Conservation (phyloP, 2,113 vertebrate species). For the Callospermophilus lateralis region DNA sequence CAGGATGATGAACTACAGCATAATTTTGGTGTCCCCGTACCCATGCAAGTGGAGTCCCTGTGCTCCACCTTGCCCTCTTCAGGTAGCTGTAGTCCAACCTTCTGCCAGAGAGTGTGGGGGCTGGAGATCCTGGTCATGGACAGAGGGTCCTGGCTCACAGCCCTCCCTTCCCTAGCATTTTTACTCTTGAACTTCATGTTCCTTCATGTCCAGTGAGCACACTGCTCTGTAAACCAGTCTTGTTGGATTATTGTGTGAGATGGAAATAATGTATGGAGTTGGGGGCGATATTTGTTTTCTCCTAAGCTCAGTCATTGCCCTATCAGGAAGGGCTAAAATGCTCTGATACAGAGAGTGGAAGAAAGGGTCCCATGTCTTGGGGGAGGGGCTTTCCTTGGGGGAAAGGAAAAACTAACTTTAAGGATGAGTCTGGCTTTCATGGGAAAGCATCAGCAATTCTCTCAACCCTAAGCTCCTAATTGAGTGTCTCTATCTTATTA, state of each 20-base stretch:
- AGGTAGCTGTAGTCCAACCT: not conserved
- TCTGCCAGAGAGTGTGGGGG: not conserved
- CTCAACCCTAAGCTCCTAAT: not conserved
- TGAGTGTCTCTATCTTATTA: not conserved
- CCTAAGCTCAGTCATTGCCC: not conserved
- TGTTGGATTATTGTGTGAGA: not conserved
- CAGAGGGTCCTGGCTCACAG: not conserved
- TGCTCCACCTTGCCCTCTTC: not conserved
- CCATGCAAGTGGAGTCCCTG: not conserved
- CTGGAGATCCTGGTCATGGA: not conserved
- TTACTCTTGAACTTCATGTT: not conserved
- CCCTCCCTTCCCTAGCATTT: not conserved
- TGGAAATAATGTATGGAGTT: not conserved
- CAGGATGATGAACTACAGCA: not conserved
- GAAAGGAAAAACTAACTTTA: not conserved
- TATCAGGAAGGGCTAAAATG: not conserved
- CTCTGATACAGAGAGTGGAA: not conserved
- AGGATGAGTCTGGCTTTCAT: not conserved
- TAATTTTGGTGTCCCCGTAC: accelerated
- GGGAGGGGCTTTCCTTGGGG: not conserved
- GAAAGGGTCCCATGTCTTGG: accelerated
- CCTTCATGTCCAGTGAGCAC: not conserved
- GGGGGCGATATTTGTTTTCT: not conserved
- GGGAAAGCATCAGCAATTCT: not conserved
- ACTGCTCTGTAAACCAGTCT: not conserved